A percentile compares a stretch with the other conserved stretches of the same genome.
Conservation (phyloP, 2,888 invertebrate species). For the Neocrepidodera transversa region DNA sequence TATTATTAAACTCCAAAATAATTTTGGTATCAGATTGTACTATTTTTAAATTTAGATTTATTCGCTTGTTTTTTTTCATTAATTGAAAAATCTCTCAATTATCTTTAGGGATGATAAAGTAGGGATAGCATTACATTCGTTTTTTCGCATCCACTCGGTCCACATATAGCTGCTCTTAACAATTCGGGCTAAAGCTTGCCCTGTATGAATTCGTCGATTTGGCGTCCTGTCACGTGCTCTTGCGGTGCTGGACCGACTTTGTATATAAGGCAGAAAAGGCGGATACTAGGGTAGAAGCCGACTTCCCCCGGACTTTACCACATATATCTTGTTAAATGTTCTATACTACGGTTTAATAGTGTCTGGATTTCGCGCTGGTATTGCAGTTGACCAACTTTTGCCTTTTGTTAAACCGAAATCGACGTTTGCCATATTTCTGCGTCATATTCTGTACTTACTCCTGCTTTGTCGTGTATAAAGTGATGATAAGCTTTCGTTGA, state of each 20-base stretch:
- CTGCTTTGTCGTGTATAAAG: slow-evolving; percentile 15
- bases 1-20: no score
- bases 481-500: slow-evolving; percentile 10
- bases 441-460: background rate
- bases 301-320: slow-evolving; percentile 33
- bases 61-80: no score
- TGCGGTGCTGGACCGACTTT: slow-evolving; percentile 11
- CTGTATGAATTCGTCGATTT: slow-evolving; percentile 40
- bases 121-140: no score
- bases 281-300: slow-evolving; percentile 1
- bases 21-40: no score
- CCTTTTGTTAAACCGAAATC: slow-evolving; percentile 9
- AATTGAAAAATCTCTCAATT: no score
- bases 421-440: slow-evolving; percentile 14
- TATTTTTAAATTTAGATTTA: no score
- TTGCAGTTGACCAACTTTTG: slow-evolving; percentile 22
- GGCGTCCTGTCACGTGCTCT: slow-evolving; percentile 49
- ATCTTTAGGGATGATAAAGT: no score
- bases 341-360: slow-evolving; percentile 33
- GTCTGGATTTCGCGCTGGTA: slow-evolving; percentile 25
- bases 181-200: background rate
- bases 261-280: slow-evolving; percentile 23
- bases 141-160: no score
- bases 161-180: no score
- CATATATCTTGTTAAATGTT: slow-evolving; percentile 50